phyloP scores from a whole-genome alignment of 1,140 invertebrate species.

The Caenorhabditis latens region DNA sequence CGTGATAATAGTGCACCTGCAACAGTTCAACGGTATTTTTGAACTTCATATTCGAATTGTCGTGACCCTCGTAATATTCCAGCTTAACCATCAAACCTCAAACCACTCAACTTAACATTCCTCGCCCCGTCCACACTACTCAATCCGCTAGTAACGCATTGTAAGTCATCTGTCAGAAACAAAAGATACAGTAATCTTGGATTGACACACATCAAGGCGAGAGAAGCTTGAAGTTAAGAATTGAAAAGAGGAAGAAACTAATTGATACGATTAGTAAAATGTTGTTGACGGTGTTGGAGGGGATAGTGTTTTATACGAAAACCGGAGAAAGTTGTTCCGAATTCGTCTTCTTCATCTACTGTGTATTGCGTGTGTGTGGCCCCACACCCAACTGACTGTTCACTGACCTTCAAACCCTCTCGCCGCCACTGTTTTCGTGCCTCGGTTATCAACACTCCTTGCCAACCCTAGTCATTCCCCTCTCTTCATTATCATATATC shows the following conservation, averaged over 20 bases:
- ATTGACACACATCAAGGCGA: background rate
- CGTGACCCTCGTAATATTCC: background rate
- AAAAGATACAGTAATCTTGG: background rate
- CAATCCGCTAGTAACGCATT: constrained; percentile 49
- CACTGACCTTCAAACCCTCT: constrained; percentile 41
- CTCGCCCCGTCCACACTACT: constrained; percentile 43
- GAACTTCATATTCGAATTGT: background rate
- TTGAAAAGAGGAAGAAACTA: background rate
- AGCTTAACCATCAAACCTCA: constrained; percentile 51
- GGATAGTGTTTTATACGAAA: constrained; percentile 35
- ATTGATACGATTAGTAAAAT: constrained; percentile 54
- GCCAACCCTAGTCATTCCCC: background rate
- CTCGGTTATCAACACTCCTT: constrained; percentile 45
- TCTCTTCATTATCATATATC: constrained; percentile 46
- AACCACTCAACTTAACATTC: constrained; percentile 52
- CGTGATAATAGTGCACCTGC: constrained; percentile 25
- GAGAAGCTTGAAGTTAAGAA: background rate
- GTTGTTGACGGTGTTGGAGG: constrained; percentile 13
- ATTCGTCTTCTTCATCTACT: background rate
- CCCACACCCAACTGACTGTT: constrained; percentile 10
- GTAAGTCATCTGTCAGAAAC: background rate
- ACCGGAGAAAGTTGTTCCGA: constrained; percentile 51
- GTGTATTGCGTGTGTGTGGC: constrained; percentile 11
- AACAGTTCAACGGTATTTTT: constrained; percentile 36
- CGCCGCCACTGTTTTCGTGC: constrained; percentile 46